phyloP scores from a whole-genome alignment of 2,888 invertebrate species.

The Thysanoteuthis rhombus region DNA sequence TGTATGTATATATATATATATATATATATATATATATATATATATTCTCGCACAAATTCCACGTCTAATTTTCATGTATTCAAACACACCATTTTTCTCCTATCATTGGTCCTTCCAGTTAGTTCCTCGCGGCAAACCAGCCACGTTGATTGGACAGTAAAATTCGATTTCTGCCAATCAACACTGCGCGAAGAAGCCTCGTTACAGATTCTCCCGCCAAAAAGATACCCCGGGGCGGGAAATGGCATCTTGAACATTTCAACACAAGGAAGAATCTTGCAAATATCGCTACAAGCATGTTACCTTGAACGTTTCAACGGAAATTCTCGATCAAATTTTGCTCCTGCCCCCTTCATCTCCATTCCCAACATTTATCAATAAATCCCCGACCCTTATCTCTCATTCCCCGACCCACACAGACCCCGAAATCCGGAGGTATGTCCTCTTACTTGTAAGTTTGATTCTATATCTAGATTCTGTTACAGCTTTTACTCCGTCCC shows the following conservation, averaged over 20 bases:
- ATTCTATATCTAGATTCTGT: no score
- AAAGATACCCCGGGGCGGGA: background rate
- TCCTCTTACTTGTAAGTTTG: no score
- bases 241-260: background rate
- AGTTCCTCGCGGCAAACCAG: background rate
- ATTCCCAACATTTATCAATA: background rate
- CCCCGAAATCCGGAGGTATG: no score
- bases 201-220: background rate
- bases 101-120: background rate
- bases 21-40: background rate
- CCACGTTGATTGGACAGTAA: background rate
- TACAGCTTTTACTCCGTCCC: no score
- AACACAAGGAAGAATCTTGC: background rate
- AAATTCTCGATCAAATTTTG: background rate
- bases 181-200: background rate
- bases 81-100: background rate
- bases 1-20: background rate
- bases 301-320: background rate
- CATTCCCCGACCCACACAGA: no score
- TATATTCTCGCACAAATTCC: background rate
- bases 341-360: background rate
- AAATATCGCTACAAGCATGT: background rate
- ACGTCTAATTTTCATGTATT: background rate
- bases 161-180: conserved; percentile 12
- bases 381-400: no score